Conservation (phyloP, 2,888 invertebrate species). For the Lycaena phlaeas region DNA sequence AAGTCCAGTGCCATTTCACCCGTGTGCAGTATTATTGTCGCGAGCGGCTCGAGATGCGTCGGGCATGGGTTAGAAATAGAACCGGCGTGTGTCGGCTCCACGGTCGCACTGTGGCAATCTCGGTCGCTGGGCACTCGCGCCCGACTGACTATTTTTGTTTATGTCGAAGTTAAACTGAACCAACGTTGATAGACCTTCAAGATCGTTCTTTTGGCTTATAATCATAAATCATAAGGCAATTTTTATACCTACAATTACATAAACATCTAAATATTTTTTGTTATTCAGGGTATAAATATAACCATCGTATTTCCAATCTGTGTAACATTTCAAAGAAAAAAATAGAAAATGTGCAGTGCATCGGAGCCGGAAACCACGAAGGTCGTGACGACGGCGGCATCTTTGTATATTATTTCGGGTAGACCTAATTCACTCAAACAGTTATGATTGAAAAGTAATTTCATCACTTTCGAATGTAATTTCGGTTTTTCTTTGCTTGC, state of each 20-base stretch:
- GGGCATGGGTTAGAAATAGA: constrained; percentile 66
- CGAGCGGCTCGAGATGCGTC: constrained; percentile 52
- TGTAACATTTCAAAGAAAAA: no score
- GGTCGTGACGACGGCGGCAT: neutral
- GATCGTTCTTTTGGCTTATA: constrained; percentile 18
- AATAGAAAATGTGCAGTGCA: neutral
- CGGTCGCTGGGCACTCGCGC: constrained; percentile 64
- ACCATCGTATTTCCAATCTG: no score
- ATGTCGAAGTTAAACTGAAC: constrained; percentile 63
- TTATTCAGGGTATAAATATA: no score
- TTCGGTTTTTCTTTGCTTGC: no score
- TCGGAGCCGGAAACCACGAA: constrained; percentile 1
- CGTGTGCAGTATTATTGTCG: constrained; percentile 56
- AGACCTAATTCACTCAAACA: neutral
- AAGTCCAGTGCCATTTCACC: constrained; percentile 68
- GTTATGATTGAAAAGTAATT: neutral
- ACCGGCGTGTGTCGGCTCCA: constrained; percentile 66
- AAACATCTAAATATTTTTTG: no score
- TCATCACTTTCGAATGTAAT: neutral
- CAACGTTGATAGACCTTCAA: constrained; percentile 59
- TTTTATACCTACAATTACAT: no score
- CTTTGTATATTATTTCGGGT: neutral
- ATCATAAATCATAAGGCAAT: neutral
- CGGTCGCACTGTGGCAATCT: constrained; percentile 65
- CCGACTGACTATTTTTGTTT: constrained; percentile 69